Percentiles rank a stretch among this genome's conserved stretches.
Evolutionary conservation across 2,888 invertebrate species (phyloP).

Genomic region (Cordilura impudica): DNA sequence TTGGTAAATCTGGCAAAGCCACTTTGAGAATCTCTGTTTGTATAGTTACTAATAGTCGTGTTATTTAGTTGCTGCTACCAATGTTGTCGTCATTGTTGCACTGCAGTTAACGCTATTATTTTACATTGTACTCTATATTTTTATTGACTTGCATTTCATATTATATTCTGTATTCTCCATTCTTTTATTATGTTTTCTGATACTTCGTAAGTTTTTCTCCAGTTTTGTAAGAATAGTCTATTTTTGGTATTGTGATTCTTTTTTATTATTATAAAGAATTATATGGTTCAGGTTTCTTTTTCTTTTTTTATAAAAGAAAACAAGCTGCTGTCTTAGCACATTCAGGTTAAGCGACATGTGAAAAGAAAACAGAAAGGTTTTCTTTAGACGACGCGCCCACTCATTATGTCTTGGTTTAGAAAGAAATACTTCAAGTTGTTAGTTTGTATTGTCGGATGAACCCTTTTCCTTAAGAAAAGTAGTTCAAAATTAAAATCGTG

Average conservation of each 20-base stretch:
- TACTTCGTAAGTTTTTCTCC: conserved; percentile 15
- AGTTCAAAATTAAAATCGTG: background rate
- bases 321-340: conserved; percentile 21
- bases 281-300: conserved; percentile 38
- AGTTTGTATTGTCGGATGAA: background rate
- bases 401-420: background rate
- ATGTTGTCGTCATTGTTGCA: background rate
- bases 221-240: background rate
- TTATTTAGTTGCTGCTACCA: conserved; percentile 11
- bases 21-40: too few species aligned
- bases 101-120: conserved; percentile 52
- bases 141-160: conserved; percentile 50
- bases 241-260: background rate
- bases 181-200: conserved; percentile 11
- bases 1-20: too few species aligned
- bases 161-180: background rate
- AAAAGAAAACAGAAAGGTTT: background rate
- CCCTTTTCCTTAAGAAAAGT: background rate
- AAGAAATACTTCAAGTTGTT: background rate
- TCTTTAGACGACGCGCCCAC: conserved; percentile 12
- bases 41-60: conserved; percentile 21
- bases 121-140: conserved; percentile 59
- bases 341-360: conserved; percentile 8
- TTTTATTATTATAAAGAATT: conserved; percentile 14
- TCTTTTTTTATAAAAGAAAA: background rate